Evolutionary conservation across 1,140 invertebrate species (phyloP).

Genomic region (Hydropsyche tenuis): DNA sequence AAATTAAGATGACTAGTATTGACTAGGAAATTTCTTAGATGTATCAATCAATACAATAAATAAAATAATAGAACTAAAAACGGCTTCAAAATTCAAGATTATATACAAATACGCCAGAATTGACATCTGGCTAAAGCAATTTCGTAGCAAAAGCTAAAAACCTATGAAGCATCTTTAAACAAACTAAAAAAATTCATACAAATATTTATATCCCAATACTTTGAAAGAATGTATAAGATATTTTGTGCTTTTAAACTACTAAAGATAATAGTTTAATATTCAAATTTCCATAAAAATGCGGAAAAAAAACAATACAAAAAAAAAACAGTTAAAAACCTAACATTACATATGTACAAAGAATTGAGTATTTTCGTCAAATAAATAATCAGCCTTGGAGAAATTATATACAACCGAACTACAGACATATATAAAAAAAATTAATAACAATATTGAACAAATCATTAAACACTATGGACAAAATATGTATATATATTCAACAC

Average conservation of each 20-base stretch:
- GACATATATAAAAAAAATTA: background rate
- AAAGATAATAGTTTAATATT: too few relatives aligned
- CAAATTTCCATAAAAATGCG: too few relatives aligned
- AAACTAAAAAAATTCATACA: too few relatives aligned
- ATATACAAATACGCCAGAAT: background rate
- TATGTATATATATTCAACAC: too few relatives aligned
- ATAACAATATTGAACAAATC: background rate
- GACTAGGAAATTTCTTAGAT: background rate
- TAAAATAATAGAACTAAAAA: background rate
- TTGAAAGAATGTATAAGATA: too few relatives aligned
- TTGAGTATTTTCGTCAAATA: background rate
- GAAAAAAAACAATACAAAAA: background rate
- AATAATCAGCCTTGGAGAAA: background rate
- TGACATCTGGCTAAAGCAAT: background rate
- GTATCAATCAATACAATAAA: background rate
- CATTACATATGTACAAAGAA: background rate
- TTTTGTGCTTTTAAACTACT: too few relatives aligned
- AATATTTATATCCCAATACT: too few relatives aligned
- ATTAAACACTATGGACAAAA: slow-evolving; percentile 11
- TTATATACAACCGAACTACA: slow-evolving; percentile 1
- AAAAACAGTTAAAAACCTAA: slow-evolving; percentile 4
- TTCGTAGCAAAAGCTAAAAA: too few relatives aligned
- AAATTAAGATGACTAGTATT: slow-evolving; percentile 4
- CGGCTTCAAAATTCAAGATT: background rate
- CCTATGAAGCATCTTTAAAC: too few relatives aligned